Evolutionary conservation across 64 coral and sea anemone species (phyloP).

Genomic region (Actinia equina): DNA sequence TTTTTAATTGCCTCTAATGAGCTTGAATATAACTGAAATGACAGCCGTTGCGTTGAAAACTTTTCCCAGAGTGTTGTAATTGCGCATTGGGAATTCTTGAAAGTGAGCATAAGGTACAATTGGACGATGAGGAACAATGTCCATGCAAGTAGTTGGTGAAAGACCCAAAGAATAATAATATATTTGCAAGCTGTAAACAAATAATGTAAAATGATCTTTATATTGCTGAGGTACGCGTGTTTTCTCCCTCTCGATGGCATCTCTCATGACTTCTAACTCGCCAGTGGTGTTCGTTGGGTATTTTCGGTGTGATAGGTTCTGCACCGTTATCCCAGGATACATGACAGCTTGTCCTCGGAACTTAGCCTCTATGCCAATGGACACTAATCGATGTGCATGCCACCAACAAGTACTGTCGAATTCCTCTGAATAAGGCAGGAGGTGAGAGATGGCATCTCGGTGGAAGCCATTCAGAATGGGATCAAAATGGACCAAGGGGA

Average conservation of each 20-base stretch:
- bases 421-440: slow-evolving; percentile 29
- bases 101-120: slow-evolving; percentile 6
- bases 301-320: neutral
- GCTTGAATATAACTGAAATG: neutral
- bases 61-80: neutral
- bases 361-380: neutral
- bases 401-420: slow-evolving; percentile 15
- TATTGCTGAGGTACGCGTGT: neutral
- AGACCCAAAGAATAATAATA: neutral
- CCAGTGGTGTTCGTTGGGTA: neutral
- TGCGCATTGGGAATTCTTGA: neutral
- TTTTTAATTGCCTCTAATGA: no score
- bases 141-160: neutral
- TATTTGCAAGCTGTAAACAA: neutral
- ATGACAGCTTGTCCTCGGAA: slow-evolving; percentile 24
- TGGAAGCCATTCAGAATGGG: slow-evolving; percentile 40
- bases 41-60: neutral
- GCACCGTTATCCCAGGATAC: slow-evolving; percentile 8
- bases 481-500: slow-evolving; percentile 41
- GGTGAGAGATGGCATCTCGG: slow-evolving; percentile 11
- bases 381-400: neutral
- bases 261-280: neutral
- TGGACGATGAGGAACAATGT: neutral
- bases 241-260: slow-evolving; percentile 3
- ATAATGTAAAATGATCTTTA: neutral